Evolutionary conservation across 2,888 invertebrate species (phyloP).

Genomic region (Acanthosoma haemorrhoidale): DNA sequence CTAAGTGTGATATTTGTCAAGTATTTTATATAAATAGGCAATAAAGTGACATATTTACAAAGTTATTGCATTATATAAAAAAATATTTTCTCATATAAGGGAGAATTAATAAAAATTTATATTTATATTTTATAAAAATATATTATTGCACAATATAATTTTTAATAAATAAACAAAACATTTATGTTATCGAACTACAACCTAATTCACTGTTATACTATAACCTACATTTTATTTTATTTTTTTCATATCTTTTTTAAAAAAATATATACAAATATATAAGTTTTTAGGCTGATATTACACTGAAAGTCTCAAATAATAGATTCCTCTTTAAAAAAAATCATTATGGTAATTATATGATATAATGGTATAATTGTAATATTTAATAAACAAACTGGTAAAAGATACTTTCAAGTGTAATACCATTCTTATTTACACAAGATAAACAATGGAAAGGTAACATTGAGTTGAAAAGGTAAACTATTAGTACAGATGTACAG

Average conservation of each 20-base stretch:
- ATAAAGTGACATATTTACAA: background rate
- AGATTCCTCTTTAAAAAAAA: too few species aligned
- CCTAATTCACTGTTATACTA: background rate
- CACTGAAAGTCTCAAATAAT: too few species aligned
- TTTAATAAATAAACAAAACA: background rate
- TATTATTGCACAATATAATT: background rate
- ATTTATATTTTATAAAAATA: slow-evolving; percentile 10
- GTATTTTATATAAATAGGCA: background rate
- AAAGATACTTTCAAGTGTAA: background rate
- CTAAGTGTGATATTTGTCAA: background rate
- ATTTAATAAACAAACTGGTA: background rate
- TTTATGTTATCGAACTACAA: too few species aligned
- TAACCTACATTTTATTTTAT: background rate
- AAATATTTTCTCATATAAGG: background rate
- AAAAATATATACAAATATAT: slow-evolving; percentile 14
- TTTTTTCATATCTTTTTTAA: background rate
- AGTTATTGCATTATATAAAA: background rate
- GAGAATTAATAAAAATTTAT: background rate
- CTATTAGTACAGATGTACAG: too few species aligned
- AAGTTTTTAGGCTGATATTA: background rate
- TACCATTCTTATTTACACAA: too few species aligned
- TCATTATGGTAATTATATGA: too few species aligned
- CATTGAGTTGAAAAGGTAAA: too few species aligned
- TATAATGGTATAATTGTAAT: background rate
- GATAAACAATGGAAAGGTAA: too few species aligned